Evolutionary conservation across 2,797 vertebrate species (phyloP), one percentile per base, ranked within the genome.

Genomic region (Lacerta bilineata): DNA sequence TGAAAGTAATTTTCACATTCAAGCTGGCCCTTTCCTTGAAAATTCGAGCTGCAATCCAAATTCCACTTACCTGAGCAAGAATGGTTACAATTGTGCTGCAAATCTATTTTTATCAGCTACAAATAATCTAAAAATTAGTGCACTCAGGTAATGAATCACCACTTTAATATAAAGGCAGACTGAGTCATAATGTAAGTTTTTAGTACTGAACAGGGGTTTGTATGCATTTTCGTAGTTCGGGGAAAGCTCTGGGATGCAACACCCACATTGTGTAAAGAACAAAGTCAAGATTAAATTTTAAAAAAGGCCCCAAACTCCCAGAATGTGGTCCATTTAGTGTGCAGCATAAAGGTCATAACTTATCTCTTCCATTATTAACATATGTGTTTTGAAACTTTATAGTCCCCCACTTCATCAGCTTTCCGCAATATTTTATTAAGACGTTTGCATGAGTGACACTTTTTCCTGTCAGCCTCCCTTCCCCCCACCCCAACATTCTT

Each of bases 341-440:
- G 91, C 9, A 29, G 76, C 76, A 90, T 10, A 85, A 93, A 91
- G 81, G 86, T 59, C 76, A 90, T n/a, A 76, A 82, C 23, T 46
- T 80, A 92, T 92, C 84, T 90, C n/a, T 93, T 92, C 55, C 90
- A 90, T 85, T 93, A 94, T 91, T 94, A 93, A 94, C 84, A 90
- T 89, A 78, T 86, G 94, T 11, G 83, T 15, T 83, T 81, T 84
- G 76, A 86, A 74, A 64, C 39, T 74, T 89, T 71, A 50, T 66
- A 85, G 85, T 75, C 87, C 84, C 86, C 75, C 77, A 90, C 87
- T 94, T 93, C 10, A 15, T 71, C 86, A 92, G 87, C 27, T 82
- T 89, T 91, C 50, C 76, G 74, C 25, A 88, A 76, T 69, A 36
- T 50, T 93, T 82, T 83, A 92, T 83, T 78, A 89, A 90, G 68